These are phyloP conservation scores for Cirrhinus mrigala DNA, from an alignment of 2,797 vertebrate genomes.

Conservation along the genomic window DNA sequence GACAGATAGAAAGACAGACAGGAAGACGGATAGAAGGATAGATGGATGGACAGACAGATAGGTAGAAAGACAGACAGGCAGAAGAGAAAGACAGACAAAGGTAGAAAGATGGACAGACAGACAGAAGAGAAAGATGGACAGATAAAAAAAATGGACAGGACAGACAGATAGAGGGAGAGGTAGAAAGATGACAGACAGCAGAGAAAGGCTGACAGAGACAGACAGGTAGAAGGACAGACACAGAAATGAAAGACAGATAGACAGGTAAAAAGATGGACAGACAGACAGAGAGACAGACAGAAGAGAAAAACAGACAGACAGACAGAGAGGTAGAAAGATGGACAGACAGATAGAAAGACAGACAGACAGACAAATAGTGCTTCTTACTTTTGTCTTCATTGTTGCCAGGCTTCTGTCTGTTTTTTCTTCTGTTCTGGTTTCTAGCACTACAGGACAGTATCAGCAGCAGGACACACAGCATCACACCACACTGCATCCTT, in stretches of 20 bases:
- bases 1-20: too few species aligned
- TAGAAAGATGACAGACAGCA: background rate
- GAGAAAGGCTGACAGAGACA: background rate
- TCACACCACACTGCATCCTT: constrained; percentile 70
- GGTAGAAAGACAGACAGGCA: too few species aligned
- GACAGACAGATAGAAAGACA: background rate
- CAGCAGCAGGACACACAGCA: constrained; percentile 73
- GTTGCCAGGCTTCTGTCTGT: constrained; percentile 75
- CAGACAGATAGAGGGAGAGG: too few species aligned
- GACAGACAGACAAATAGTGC: background rate
- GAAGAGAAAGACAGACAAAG: too few species aligned
- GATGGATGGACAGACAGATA: too few species aligned
- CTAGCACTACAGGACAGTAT: constrained; percentile 58
- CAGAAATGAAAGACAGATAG: too few species aligned
- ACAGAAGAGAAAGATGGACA: too few species aligned
- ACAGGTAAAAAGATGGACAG: too few species aligned
- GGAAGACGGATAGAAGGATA: too few species aligned
- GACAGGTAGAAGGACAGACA: too few species aligned
- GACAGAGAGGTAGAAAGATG: background rate
- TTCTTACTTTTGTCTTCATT: constrained; percentile 79
- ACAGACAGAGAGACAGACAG: constrained; percentile 21
- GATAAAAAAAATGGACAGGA: too few species aligned
- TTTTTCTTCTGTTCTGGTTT: constrained; percentile 79
- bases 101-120: too few species aligned
- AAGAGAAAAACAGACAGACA: background rate